Base-by-base conservation (phyloP, 2,888 invertebrate genomes). In the Drosophila maculinotata region DNA sequence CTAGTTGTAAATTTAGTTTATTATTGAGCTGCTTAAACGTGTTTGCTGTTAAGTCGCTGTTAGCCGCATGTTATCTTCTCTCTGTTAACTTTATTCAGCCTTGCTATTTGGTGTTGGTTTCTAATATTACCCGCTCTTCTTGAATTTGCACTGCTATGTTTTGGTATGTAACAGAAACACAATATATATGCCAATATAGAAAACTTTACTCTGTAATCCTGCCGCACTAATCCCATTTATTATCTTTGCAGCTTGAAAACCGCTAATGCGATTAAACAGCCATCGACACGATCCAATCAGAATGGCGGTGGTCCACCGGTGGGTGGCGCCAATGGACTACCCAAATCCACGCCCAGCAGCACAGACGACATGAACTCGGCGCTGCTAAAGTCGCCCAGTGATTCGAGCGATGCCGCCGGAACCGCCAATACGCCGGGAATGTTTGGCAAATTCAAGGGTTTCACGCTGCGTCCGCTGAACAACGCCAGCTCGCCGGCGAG, bases 381-480 rank as follows among this genome's bases (percentile, higher is more conserved):
- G 5, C 90, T 95, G 0, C 91, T 95, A 0, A 92, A 93, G 56
- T 92, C 92, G 10, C 93, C 93, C 53, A 92, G 93, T 0, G 93
- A 91, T 91, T 92, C 92, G 15, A 93, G 93, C 0, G 90, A 93
- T 12, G 92, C 93, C 0, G 92, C 92, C 3, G 45, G 12, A 0
- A 91, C 92, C 42, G 79, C 56, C 3, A 51, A 35, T 14, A 10
- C 91, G 76, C 92, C 92, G 63, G 95, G 95, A 83, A 94, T 97
- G 92, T 96, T 96, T 90, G 97, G 97, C 0, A 95, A 96, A 84
- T 97, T 96, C 92, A 96, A 96, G 91, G 97, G 97, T 0, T 97
- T 97, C 91, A 95, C 95, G 0, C 93, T 97, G 39, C 90, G 91
- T 10, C 92, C 92, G 0, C 74, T 92, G 25, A 90, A 90, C 56